Conservation (phyloP, 2,113 vertebrate genomes). For the Ranitomeya imitator region DNA sequence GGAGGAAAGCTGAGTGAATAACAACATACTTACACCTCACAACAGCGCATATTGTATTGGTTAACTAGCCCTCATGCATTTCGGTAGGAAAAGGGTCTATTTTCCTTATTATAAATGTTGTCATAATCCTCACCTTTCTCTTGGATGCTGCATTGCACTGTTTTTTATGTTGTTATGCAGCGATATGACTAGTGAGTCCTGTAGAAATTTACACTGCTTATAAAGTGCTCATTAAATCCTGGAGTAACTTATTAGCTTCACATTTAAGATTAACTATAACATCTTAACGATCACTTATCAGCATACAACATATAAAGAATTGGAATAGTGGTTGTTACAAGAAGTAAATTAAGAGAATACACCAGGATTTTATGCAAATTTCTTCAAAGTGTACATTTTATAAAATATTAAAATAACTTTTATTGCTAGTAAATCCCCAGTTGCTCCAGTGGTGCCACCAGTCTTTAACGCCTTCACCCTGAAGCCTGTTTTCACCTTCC, state of each 20-base stretch:
- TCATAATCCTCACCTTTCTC: slow-evolving; percentile 5
- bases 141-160: background rate
- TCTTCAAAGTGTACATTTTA: no score
- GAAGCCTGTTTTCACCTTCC: no score
- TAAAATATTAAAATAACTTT: no score
- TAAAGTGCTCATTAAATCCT: background rate
- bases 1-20: no score
- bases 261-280: background rate
- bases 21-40: background rate
- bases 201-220: background rate
- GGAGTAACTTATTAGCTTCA: slow-evolving; percentile 12
- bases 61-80: background rate
- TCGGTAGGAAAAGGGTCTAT: background rate
- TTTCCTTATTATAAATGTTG: background rate
- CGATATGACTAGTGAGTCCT: background rate
- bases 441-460: no score
- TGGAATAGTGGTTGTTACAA: background rate
- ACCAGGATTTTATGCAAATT: background rate
- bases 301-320: background rate
- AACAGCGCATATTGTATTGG: background rate
- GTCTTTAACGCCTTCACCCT: no score
- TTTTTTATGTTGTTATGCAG: background rate
- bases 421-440: no score
- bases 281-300: background rate
- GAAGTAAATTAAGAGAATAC: background rate